phyloP scores from a whole-genome alignment of 2,797 vertebrate species.

The Rhinogobio ventralis region DNA sequence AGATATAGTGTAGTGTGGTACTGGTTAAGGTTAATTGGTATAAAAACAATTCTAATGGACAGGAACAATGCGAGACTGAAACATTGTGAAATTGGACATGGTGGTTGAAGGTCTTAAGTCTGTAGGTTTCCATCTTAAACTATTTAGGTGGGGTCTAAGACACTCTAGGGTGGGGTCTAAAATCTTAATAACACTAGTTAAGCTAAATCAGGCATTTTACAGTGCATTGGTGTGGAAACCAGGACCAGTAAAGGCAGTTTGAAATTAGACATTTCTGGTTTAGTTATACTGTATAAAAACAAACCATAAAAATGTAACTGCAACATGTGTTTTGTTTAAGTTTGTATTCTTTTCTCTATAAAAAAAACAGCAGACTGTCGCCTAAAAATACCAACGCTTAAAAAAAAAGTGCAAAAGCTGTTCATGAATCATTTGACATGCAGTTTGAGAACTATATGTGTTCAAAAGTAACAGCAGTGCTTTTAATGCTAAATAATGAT shows the following conservation, averaged over 20 bases:
- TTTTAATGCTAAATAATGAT: background rate
- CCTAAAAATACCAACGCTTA: background rate
- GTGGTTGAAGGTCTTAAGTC: background rate
- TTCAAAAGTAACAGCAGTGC: background rate
- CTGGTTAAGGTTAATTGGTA: background rate
- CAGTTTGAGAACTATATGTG: background rate
- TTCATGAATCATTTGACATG: background rate
- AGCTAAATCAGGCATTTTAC: constrained; percentile 37
- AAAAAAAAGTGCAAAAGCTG: background rate
- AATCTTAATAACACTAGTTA: constrained; percentile 27
- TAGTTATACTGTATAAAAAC: background rate
- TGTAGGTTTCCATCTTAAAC: constrained; percentile 11
- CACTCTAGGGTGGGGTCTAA: constrained; percentile 25
- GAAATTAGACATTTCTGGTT: background rate
- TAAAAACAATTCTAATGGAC: background rate
- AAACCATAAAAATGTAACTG: constrained; percentile 1
- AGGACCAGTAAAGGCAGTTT: constrained; percentile 6
- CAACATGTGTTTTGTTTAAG: background rate
- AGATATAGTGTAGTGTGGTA: background rate
- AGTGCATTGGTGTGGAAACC: constrained; percentile 10
- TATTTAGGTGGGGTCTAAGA: constrained; percentile 14
- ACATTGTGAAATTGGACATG: background rate
- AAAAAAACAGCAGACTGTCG: background rate
- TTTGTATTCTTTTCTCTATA: background rate
- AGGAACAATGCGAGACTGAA: background rate